A percentile compares a stretch with the other conserved stretches of the same genome.
Evolutionary conservation across 2,888 invertebrate genomes (phyloP).

Genomic region (Microctonus hyperodae): DNA sequence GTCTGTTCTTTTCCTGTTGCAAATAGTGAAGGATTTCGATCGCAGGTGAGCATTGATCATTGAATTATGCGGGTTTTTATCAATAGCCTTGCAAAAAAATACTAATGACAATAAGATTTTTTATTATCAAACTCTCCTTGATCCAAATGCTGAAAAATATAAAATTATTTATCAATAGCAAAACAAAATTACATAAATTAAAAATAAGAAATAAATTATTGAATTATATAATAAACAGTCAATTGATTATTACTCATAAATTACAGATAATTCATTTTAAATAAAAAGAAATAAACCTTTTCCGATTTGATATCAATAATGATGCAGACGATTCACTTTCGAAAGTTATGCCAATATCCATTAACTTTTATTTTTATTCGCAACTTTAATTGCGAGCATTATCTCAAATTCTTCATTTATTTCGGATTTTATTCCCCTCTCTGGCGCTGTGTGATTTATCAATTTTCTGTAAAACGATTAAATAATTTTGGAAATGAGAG

Average conservation of each 20-base stretch:
- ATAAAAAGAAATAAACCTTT: too few relatives aligned
- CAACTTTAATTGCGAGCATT: not conserved
- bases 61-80: slow-evolving; percentile 17
- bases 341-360: not conserved
- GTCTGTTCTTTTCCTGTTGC: slow-evolving; percentile 54
- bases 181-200: not conserved
- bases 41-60: slow-evolving; percentile 51
- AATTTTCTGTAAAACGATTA: too few relatives aligned
- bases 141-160: slow-evolving; percentile 2
- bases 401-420: not conserved
- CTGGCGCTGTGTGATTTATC: too few relatives aligned
- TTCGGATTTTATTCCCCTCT: too few relatives aligned
- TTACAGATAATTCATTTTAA: too few relatives aligned
- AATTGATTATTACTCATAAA: too few relatives aligned
- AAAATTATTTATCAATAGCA: not conserved
- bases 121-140: not conserved
- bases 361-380: not conserved
- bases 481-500: not conserved
- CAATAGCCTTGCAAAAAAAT: slow-evolving; percentile 12
- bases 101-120: not conserved
- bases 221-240: too few relatives aligned
- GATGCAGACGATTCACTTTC: not conserved
- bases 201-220: too few relatives aligned
- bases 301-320: not conserved
- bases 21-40: slow-evolving; percentile 50